A percentile compares a stretch with the other conserved stretches of the same genome.
These are phyloP conservation scores for Hyposoter didymator DNA, from an alignment of 2,888 invertebrate genomes.

Conservation along the genomic window DNA sequence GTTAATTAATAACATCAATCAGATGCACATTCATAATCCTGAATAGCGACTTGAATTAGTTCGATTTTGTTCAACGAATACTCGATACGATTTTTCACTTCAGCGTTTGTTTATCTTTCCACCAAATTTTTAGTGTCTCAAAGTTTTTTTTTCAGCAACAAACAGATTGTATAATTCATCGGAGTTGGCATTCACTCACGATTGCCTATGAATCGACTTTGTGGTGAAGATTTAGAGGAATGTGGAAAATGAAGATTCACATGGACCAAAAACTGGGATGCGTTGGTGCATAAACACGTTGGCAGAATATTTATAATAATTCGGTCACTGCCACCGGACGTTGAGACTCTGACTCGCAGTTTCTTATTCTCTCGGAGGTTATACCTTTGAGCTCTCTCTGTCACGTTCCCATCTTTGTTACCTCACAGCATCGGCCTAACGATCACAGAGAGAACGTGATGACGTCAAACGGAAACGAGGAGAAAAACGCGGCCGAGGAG, in stretches of 20 bases:
- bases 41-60: background rate
- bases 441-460: constrained; percentile 54
- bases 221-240: background rate
- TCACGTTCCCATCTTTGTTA: constrained; percentile 21
- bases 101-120: background rate
- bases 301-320: constrained; percentile 71
- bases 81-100: background rate
- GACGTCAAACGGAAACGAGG: constrained; percentile 61
- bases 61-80: background rate
- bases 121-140: background rate
- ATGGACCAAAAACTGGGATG: constrained; percentile 8
- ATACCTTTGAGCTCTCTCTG: background rate
- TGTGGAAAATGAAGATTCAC: constrained; percentile 14
- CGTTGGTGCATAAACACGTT: constrained; percentile 56
- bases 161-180: background rate
- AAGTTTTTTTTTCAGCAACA: background rate
- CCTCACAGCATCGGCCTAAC: constrained; percentile 61
- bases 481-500: constrained; percentile 38
- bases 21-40: background rate
- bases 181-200: background rate
- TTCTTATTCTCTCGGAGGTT: background rate
- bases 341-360: constrained; percentile 7
- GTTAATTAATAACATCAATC: background rate
- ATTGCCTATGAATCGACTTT: background rate
- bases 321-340: constrained; percentile 70